These are phyloP conservation scores for Hetaerina americana DNA, from an alignment of 1,140 invertebrate species.

Conservation along the genomic window DNA sequence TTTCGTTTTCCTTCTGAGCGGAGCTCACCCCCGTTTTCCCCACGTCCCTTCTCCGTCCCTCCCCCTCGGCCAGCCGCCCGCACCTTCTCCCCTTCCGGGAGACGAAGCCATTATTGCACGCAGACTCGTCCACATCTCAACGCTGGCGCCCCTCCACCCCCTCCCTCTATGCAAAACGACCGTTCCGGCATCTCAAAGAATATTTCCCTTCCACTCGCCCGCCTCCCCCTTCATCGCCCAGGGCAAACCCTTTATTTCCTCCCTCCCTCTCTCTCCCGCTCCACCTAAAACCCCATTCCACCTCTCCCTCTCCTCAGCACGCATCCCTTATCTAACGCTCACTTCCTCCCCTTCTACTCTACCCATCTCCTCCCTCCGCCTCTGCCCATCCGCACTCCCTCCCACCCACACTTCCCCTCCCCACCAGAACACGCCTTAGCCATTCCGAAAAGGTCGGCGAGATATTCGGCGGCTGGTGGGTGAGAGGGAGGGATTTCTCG, in stretches of 20 bases:
- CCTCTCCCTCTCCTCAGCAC: background rate
- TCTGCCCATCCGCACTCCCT: no score
- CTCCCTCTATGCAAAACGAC: background rate
- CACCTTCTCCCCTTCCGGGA: background rate
- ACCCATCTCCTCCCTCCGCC: no score
- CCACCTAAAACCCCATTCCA: background rate
- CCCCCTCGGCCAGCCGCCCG: background rate
- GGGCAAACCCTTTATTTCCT: no score
- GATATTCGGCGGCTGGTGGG: background rate
- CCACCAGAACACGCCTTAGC: background rate
- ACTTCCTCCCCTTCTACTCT: no score
- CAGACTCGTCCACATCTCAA: background rate
- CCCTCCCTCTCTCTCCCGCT: background rate
- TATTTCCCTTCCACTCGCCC: background rate
- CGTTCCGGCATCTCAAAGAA: background rate
- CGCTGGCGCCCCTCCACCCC: no score
- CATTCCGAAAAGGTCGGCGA: background rate
- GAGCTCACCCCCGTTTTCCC: no score
- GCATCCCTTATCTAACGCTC: no score
- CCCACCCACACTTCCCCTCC: background rate
- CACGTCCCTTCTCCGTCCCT: no score
- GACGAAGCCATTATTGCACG: background rate
- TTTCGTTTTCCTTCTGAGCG: no score
- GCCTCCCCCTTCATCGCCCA: background rate
- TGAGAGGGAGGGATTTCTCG: background rate